Base-by-base conservation (phyloP, 1,140 invertebrate species). In the Microplitis mediator region DNA sequence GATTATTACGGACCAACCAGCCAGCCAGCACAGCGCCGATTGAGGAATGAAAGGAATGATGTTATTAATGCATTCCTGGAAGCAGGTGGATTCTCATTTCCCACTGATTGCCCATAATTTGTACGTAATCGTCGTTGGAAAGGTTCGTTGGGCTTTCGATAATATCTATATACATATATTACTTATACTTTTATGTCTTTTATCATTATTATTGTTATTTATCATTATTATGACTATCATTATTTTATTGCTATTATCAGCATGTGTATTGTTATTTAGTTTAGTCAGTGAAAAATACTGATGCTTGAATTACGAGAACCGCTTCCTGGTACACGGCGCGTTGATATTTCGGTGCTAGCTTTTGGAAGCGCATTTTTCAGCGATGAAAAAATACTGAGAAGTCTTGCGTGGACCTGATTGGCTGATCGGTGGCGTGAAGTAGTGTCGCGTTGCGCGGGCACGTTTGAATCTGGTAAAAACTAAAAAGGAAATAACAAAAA, bases 51-150 rank as follows among this genome's bases (percentile, higher is more conserved):
- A 66, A 71, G 71, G 61, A 79, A 77, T 76, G 76, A 79, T 76
- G 79, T 80, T 81, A 78, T 81, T 81, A 81, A 81, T 80, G 78
- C 79, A 79, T 81, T 82, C 80, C 74, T 76, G 69, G 78, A 77
- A 81, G 76, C 75, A 79, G 75, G 75, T 75, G 66, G 76, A 80
- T 78, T 75, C 72, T 80, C 80, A 78, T 80, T 73, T 68, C 77
- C 71, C 74, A 66, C 73, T 81, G 80, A 81, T 81, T 81, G 76
- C 79, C 77, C 74, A 72, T 81, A 76, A 81, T 81, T 81, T 77
- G 69, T 78, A 74, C 66, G 77, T 81, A 81, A 81, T 81, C 76
- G 63, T 65, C 50, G 60, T 35, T 75, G 77, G 79, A 77, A 75
- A 77, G 76, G 71, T 79, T 73, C 76, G 73, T 77, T 51, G 70